phyloP scores from a whole-genome alignment of 2,797 vertebrate species.

The Eutrigla gurnardus region DNA sequence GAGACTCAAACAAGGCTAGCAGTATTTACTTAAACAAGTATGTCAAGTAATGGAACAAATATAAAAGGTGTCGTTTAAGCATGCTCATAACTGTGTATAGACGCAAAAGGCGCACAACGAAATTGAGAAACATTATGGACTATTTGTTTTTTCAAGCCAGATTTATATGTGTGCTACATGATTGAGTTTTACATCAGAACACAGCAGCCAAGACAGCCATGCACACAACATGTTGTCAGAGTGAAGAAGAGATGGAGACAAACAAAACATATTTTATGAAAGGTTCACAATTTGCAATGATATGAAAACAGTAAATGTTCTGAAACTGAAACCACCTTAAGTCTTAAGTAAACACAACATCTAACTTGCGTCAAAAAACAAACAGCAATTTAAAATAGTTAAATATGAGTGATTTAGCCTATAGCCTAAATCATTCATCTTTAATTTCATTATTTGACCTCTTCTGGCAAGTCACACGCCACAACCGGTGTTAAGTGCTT shows the following conservation, averaged over 20 bases:
- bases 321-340: background rate
- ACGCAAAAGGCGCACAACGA: no score
- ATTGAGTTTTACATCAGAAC: no score
- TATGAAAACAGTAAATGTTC: background rate
- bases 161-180: no score
- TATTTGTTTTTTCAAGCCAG: no score
- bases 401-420: no score
- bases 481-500: no score
- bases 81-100: no score
- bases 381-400: background rate
- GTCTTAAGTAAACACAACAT: background rate
- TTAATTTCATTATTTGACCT: background rate
- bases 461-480: background rate
- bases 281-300: background rate
- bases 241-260: no score
- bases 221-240: no score
- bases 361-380: background rate
- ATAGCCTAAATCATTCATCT: background rate
- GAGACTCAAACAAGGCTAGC: background rate
- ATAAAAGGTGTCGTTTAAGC: no score
- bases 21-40: background rate
- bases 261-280: background rate
- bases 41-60: background rate
- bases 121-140: no score
- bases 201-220: no score